A percentile compares a stretch with the other conserved stretches of the same genome.
Conservation (phyloP, 35 echinoderm and acorn worm genomes). For the Holothuria glaberrima region DNA sequence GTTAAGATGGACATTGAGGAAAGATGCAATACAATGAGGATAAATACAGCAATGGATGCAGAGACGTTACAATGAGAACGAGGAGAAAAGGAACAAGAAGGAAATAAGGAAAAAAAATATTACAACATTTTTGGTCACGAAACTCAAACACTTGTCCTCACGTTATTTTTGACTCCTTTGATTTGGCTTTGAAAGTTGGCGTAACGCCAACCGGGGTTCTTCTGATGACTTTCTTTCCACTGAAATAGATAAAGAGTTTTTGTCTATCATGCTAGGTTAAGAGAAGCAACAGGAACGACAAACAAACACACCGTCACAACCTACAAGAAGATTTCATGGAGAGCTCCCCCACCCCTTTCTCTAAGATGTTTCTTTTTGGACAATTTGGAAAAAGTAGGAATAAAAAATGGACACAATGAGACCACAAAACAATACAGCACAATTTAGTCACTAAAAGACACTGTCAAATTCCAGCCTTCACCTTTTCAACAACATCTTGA, state of each 20-base stretch:
- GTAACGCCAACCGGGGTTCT: slow-evolving; percentile 50
- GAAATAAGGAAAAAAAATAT: neutral
- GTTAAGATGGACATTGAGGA: too few species aligned
- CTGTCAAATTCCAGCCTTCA: too few species aligned
- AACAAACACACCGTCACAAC: too few species aligned
- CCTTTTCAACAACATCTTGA: too few species aligned
- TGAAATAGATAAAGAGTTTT: slow-evolving; percentile 58
- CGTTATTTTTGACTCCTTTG: slow-evolving; percentile 37
- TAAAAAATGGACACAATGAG: too few species aligned
- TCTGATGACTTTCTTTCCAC: slow-evolving; percentile 59
- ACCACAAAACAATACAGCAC: too few species aligned
- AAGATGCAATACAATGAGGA: too few species aligned
- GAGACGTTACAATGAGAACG: slow-evolving; percentile 35
- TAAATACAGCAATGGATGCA: slow-evolving; percentile 25
- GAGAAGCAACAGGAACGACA: neutral
- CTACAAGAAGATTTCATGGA: too few species aligned
- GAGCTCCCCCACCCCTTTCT: too few species aligned
- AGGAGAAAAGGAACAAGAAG: neutral
- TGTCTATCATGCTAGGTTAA: slow-evolving; percentile 14
- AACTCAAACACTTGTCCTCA: slow-evolving; percentile 12
- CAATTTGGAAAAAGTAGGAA: too few species aligned
- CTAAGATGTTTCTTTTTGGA: too few species aligned
- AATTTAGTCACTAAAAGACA: too few species aligned
- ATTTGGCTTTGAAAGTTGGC: slow-evolving; percentile 18
- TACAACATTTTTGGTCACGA: neutral